Evolutionary conservation across 2,113 vertebrate genomes (phyloP), one percentile per base, ranked within the genome.

Genomic region (Platysteira castanea): DNA sequence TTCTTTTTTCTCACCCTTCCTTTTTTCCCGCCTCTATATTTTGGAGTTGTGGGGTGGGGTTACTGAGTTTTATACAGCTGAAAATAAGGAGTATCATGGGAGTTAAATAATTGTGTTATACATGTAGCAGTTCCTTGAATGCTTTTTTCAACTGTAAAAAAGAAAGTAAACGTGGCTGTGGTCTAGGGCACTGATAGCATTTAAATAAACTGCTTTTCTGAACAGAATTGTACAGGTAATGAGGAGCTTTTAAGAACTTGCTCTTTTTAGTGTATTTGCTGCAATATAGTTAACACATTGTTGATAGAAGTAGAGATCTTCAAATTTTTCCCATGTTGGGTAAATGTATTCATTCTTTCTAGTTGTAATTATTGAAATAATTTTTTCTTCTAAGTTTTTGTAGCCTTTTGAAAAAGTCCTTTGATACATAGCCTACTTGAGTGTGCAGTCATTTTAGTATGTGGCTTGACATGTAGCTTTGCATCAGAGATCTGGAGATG

Each of bases 1-100:
- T 7, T 19, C 0, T 3, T 27, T 35, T 16, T 31, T 18, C 2
- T 1, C 22, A 2, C 53, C 19, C 11, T 18, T 4, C 6, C 3
- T 15, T 24, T 24, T 7, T 37, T 24, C 3, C 17, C 18, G 6
- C 7, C 8, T 23, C 3, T 60, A 0, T 69, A 41, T 81, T 83
- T 78, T 77, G 39, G 22, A 23, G 15, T 42, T 54, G 19, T 3
- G 17, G 28, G 9, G 4, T 60, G 11, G 20, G 5, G 4, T 77
- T 74, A 18, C 42, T 42, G 31, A 47, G 5, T 79, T 47, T 53
- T 47, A 15, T 64, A 23, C 28, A 71, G 22, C 30, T 83, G 41
- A 60, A 93, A 73, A 50, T 61, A 31, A 78, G 59, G 31, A 74
- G 5, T 64, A 14, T 39, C 0, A 0, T 76, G 54, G 39, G 31